A percentile compares a stretch with the other conserved stretches of the same genome.
These are phyloP conservation scores for Paracentrotus lividus DNA, from an alignment of 53 echinoderm and acorn worm species.

Conservation along the genomic window DNA sequence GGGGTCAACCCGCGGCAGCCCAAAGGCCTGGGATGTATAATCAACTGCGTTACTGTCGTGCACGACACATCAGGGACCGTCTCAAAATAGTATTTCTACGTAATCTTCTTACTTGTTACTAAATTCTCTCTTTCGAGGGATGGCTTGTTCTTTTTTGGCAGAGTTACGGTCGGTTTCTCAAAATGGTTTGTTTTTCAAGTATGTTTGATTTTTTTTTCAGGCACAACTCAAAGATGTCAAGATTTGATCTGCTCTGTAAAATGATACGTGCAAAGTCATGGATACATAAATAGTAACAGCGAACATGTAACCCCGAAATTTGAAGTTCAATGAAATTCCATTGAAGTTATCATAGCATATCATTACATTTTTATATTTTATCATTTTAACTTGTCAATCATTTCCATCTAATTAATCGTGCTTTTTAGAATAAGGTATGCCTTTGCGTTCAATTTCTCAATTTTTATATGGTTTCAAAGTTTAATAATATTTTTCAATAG, in stretches of 20 bases:
- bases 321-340: background rate
- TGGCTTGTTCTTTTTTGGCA: background rate
- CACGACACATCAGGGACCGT: conserved; percentile 61
- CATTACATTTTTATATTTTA: no score
- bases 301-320: no score
- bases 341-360: no score
- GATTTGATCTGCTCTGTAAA: background rate
- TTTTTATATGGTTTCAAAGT: no score
- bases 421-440: no score
- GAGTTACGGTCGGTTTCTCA: background rate
- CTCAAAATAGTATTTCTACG: conserved; percentile 4
- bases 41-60: conserved; percentile 67
- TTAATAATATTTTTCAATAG: no score
- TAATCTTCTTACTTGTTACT: background rate
- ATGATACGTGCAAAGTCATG: background rate
- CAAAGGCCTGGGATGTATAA: conserved; percentile 71
- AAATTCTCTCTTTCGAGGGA: background rate
- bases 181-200: background rate
- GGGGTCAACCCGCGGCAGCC: conserved; percentile 71
- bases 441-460: no score
- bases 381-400: no score
- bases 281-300: background rate
- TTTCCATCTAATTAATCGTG: no score
- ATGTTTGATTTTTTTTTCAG: no score
- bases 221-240: no score